Percentiles rank a stretch among this genome's conserved stretches.
These are phyloP conservation scores for Phenganax stokvisi DNA, from an alignment of 92 coral and sea anemone genomes.

Conservation along the genomic window DNA sequence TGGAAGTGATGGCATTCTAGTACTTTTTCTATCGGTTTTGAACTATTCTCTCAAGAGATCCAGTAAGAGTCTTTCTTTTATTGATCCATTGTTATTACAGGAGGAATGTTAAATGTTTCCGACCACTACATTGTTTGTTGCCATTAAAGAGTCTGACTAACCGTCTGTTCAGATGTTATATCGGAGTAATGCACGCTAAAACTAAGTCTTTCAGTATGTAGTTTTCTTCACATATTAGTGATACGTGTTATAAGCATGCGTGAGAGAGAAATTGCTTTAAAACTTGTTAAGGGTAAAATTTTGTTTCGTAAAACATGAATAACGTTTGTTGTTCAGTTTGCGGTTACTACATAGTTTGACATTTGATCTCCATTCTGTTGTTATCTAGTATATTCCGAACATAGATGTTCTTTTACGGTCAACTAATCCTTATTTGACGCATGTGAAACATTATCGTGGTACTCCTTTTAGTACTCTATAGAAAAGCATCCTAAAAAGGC, in stretches of 20 bases:
- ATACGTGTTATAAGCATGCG: background rate
- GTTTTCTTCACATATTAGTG: background rate
- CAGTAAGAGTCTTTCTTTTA: too few relatives aligned
- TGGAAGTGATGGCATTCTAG: too few relatives aligned
- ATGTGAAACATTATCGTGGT: background rate
- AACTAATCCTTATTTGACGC: conserved; percentile 1
- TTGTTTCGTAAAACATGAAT: background rate
- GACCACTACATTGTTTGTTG: too few relatives aligned
- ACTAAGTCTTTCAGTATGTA: background rate
- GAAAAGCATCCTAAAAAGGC: too few relatives aligned
- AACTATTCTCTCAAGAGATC: too few relatives aligned
- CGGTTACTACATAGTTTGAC: conserved; percentile 9
- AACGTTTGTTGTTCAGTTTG: background rate
- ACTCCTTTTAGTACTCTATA: too few relatives aligned
- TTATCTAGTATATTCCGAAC: background rate
- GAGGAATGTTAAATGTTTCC: too few relatives aligned
- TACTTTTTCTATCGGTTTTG: too few relatives aligned
- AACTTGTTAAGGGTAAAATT: background rate
- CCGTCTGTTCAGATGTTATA: too few relatives aligned
- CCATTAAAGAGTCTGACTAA: too few relatives aligned
- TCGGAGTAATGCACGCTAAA: too few relatives aligned
- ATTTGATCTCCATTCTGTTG: background rate
- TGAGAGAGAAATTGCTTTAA: background rate
- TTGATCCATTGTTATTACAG: too few relatives aligned
- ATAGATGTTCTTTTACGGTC: background rate